A percentile compares a stretch with the other conserved stretches of the same genome.
These are phyloP conservation scores for Polypedilum pembai DNA, from an alignment of 1,140 invertebrate genomes.

Conservation along the genomic window DNA sequence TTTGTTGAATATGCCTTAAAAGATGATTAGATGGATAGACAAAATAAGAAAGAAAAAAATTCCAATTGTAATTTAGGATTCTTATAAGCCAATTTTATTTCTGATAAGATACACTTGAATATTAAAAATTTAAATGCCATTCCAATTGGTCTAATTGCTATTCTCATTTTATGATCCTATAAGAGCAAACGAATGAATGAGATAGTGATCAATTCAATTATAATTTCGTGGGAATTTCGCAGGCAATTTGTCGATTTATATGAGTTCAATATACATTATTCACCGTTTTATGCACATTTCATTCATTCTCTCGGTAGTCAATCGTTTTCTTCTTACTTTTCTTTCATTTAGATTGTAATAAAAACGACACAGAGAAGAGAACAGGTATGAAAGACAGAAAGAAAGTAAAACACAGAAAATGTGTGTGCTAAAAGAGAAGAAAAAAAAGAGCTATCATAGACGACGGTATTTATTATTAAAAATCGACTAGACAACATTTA, in stretches of 20 bases:
- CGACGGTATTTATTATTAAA: constrained; percentile 23
- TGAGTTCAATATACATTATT: background rate
- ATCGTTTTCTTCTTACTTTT: background rate
- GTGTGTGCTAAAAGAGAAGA: no score
- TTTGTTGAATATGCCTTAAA: no score
- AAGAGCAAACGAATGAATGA: background rate
- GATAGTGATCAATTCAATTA: background rate
- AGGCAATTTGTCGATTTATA: constrained; percentile 2
- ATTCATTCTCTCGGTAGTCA: background rate
- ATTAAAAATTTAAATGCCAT: no score
- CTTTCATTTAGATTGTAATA: background rate
- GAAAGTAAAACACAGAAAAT: constrained; percentile 9
- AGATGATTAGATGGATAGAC: no score
- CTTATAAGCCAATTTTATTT: no score
- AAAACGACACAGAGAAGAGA: background rate
- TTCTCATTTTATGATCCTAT: background rate
- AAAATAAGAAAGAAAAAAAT: no score
- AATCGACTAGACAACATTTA: constrained; percentile 25
- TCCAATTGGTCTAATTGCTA: no score
- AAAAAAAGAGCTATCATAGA: background rate
- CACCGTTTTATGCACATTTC: background rate
- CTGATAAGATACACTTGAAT: no score
- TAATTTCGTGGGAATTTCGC: background rate
- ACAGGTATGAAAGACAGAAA: background rate
- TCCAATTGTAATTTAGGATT: no score